phyloP scores from a whole-genome alignment of 2,113 vertebrate genomes.

The Chaetops frenatus region DNA sequence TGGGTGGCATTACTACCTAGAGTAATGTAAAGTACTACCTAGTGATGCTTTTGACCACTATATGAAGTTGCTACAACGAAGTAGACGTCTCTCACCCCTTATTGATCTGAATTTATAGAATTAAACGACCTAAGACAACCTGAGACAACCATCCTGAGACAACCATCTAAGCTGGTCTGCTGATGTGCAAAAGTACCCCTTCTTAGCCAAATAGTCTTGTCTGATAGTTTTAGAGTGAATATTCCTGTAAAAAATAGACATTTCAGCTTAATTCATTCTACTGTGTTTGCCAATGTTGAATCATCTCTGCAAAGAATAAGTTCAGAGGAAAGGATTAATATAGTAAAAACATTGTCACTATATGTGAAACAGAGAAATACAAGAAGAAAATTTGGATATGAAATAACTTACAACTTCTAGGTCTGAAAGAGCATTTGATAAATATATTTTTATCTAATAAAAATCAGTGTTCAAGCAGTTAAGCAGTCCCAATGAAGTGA shows the following conservation, averaged over 20 bases:
- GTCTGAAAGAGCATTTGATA: background rate
- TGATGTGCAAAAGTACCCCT: background rate
- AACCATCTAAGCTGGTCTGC: background rate
- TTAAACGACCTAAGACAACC: background rate
- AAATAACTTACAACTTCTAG: background rate
- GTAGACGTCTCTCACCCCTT: background rate
- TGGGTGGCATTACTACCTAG: conserved; percentile 41
- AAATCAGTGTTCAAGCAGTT: background rate
- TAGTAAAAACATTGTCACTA: background rate
- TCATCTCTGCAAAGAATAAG: background rate
- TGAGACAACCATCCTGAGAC: background rate
- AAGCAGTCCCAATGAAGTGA: background rate
- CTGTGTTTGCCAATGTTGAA: background rate
- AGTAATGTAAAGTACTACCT: background rate
- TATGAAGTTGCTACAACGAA: background rate
- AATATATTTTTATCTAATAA: too few relatives aligned
- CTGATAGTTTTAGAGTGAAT: background rate
- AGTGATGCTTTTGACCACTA: background rate
- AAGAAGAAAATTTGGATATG: background rate
- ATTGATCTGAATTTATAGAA: background rate
- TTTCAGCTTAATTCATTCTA: background rate
- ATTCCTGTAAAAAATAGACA: background rate
- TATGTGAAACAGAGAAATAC: background rate
- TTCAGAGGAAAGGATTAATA: background rate
- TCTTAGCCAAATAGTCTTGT: background rate